These are phyloP conservation scores for Seriola dumerili DNA, from an alignment of 2,113 vertebrate genomes.

Conservation along the genomic window DNA sequence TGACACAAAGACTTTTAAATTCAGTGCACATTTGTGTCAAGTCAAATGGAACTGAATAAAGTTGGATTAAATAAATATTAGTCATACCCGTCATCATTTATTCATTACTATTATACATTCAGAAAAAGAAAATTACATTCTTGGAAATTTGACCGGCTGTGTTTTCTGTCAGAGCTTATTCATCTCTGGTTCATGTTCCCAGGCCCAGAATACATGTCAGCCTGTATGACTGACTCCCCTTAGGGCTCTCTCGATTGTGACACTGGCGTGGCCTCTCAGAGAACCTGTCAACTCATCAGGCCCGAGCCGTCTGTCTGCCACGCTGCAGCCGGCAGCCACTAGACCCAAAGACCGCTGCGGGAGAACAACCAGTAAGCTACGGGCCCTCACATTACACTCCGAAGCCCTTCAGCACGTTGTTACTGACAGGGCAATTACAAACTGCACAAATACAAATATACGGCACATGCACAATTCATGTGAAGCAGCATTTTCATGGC, in stretches of 20 bases:
- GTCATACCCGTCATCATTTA: background rate
- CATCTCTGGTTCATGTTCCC: background rate
- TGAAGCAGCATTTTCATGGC: background rate
- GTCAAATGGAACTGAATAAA: background rate
- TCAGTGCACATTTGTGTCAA: constrained; percentile 7
- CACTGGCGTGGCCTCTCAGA: constrained; percentile 30
- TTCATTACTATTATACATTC: background rate
- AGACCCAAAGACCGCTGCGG: background rate
- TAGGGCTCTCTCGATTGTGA: constrained; percentile 8
- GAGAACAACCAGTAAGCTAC: constrained; percentile 6
- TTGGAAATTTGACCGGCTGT: background rate
- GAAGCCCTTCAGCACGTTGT: constrained; percentile 25
- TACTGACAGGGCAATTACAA: constrained; percentile 5
- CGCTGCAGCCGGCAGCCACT: constrained; percentile 5
- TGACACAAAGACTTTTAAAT: background rate
- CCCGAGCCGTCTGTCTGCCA: constrained; percentile 21
- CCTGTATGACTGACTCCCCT: constrained; percentile 41
- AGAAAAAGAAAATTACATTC: background rate
- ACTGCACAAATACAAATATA: background rate
- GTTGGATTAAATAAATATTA: background rate
- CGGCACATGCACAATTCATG: background rate
- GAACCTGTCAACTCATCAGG: constrained; percentile 51
- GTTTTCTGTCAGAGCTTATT: constrained; percentile 33
- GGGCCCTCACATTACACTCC: background rate
- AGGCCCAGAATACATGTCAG: constrained; percentile 37